Percentiles rank a stretch among this genome's conserved stretches.
Conservation (phyloP, 2,113 vertebrate species). For the Neofelis nebulosa region DNA sequence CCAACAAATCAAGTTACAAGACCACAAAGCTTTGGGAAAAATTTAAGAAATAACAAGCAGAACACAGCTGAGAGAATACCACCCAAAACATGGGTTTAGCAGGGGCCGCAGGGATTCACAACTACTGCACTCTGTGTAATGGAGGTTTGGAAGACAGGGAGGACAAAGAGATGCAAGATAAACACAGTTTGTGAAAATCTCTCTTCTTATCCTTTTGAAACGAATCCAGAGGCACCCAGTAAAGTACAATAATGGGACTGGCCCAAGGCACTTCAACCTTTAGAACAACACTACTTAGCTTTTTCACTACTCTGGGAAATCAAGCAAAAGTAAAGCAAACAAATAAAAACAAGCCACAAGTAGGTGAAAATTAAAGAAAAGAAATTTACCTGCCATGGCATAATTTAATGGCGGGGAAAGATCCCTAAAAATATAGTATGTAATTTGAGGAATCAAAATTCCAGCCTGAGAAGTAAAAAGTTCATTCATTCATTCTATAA, state of each 20-base stretch:
- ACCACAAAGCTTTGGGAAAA: conserved; percentile 62
- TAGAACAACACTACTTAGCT: background rate
- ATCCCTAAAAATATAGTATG: background rate
- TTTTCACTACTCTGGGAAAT: conserved; percentile 16
- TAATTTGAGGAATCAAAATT: conserved; percentile 21
- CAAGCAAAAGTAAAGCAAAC: conserved; percentile 16
- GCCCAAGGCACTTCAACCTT: background rate
- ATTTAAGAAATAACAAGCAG: conserved; percentile 26
- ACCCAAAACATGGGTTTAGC: background rate
- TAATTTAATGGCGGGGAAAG: background rate
- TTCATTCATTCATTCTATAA: background rate
- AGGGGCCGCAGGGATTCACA: background rate
- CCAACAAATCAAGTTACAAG: conserved; percentile 63
- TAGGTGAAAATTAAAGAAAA: background rate
- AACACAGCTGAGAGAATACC: background rate
- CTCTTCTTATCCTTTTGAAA: conserved; percentile 48
- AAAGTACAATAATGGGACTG: conserved; percentile 8
- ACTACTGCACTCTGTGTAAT: background rate
- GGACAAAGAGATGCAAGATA: background rate
- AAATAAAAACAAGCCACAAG: background rate
- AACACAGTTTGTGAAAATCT: background rate
- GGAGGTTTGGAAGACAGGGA: background rate
- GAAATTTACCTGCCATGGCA: background rate
- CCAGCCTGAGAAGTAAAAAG: background rate
- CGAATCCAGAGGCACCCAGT: background rate